These are phyloP conservation scores for Nibea coibor DNA, from an alignment of 2,113 vertebrate species.

Conservation along the genomic window DNA sequence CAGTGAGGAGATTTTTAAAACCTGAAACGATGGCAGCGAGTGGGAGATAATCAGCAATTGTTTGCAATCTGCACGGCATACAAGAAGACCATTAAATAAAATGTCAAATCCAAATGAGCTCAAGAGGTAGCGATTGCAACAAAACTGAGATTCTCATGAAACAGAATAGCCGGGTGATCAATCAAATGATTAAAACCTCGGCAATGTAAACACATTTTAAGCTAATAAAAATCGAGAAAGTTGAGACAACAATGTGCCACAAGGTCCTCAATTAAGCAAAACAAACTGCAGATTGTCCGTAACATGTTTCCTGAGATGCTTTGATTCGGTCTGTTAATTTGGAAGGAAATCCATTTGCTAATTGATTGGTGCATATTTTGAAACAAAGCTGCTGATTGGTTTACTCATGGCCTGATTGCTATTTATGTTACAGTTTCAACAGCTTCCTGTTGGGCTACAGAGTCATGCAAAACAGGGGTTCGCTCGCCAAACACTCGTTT, in stretches of 20 bases:
- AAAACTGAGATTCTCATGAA: neutral
- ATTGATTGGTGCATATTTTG: conserved; percentile 78
- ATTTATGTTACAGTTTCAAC: conserved; percentile 80
- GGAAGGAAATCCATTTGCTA: conserved; percentile 79
- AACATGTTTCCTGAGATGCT: conserved; percentile 65
- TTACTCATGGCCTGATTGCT: conserved; percentile 81
- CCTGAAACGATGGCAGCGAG: conserved; percentile 14
- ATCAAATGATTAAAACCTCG: conserved; percentile 45
- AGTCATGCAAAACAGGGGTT: conserved; percentile 55
- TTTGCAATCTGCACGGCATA: conserved; percentile 2
- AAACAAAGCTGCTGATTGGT: conserved; percentile 81
- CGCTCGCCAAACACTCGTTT: conserved; percentile 43
- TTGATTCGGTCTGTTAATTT: conserved; percentile 76
- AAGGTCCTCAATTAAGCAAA: conserved; percentile 67
- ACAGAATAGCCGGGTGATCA: neutral
- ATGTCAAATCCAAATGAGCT: conserved; percentile 20
- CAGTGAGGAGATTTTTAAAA: conserved; percentile 7
- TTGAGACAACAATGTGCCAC: conserved; percentile 44
- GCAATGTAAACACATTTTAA: conserved; percentile 49
- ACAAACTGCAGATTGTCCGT: conserved; percentile 74
- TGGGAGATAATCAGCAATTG: conserved; percentile 23
- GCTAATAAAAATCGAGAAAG: conserved; percentile 31
- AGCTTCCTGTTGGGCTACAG: conserved; percentile 73
- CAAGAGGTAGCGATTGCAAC: neutral
- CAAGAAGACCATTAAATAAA: neutral